A percentile compares a stretch with the other conserved stretches of the same genome.
Evolutionary conservation across 2,797 vertebrate species (phyloP).

Genomic region (Sebastes taczanowskii): DNA sequence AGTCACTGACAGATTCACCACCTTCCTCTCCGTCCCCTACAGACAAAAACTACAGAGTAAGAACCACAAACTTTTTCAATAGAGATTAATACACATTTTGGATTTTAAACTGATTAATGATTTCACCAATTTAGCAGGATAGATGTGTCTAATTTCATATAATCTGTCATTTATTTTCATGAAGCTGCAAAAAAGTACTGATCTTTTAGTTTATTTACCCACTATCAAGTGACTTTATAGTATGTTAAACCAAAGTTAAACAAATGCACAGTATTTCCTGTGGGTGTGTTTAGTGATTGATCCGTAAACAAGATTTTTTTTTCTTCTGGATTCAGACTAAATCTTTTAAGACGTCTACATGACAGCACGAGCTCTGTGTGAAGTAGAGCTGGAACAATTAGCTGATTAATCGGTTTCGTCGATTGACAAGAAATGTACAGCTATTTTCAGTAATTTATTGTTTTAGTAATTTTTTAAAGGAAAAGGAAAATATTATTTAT

Average conservation of each 20-base stretch:
- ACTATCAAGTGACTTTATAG: background rate
- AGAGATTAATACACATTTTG: background rate
- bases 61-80: conserved; percentile 52
- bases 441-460: background rate
- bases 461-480: background rate
- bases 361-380: background rate
- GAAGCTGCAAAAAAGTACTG: background rate
- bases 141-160: background rate
- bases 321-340: background rate
- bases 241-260: background rate
- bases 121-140: background rate
- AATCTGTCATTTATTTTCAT: background rate
- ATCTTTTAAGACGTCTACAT: background rate
- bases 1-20: conserved; percentile 92
- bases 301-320: background rate
- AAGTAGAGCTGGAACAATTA: background rate
- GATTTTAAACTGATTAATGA: background rate
- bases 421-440: background rate
- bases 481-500: background rate
- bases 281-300: background rate
- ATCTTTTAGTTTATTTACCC: background rate
- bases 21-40: conserved; percentile 92
- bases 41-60: conserved; percentile 96
- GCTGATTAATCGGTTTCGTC: background rate
- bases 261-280: background rate